Evolutionary conservation across 2,113 vertebrate species (phyloP), one percentile per base, ranked within the genome.

Genomic region (Regulus satrapa): DNA sequence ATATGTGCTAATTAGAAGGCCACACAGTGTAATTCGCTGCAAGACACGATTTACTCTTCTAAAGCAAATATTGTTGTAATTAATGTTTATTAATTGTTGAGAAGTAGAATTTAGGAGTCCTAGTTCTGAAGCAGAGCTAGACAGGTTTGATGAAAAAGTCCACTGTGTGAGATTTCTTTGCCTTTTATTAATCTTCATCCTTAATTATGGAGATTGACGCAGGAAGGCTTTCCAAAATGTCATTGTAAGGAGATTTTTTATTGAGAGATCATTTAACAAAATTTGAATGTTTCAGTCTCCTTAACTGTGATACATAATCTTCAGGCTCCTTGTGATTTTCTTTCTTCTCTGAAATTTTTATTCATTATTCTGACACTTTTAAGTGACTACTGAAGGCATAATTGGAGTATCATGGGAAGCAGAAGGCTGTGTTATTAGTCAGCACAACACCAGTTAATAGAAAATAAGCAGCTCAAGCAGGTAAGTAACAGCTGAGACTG

Each of bases 361-460:
- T 94, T 92, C 61, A 41, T 94, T 94, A 89, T 91, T 78, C 77
- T 92, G 92, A 74, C 86, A 87, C 68, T 84, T 81, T 34, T 18
- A 66, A 64, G 45, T 36, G 41, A 51, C 52, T 72, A 54, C 34
- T 78, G 89, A 85, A 92, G 61, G 41, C 46, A 34, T 92, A 91
- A 91, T 41, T 87, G 79, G 26, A 85, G 21, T 89, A 72, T 92
- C 74, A 68, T 25, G 36, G 41, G 77, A 81, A 95, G 77, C 69
- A 82, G 56, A 68, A 10, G 68, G 48, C 38, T 89, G 73, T 68
- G 61, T 75, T 91, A 67, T 68, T 85, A 81, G 68, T 81, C 61
- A 66, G 83, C 69, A 61, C 40, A 51, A 40, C 48, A 34, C 38
- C 55, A 82, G 19, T 61, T 74, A 55, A 75, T 6, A 81, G 73